A percentile compares a stretch with the other conserved stretches of the same genome.
Conservation (phyloP, 2,113 vertebrate species). For the Ptilonorhynchus violaceus region DNA sequence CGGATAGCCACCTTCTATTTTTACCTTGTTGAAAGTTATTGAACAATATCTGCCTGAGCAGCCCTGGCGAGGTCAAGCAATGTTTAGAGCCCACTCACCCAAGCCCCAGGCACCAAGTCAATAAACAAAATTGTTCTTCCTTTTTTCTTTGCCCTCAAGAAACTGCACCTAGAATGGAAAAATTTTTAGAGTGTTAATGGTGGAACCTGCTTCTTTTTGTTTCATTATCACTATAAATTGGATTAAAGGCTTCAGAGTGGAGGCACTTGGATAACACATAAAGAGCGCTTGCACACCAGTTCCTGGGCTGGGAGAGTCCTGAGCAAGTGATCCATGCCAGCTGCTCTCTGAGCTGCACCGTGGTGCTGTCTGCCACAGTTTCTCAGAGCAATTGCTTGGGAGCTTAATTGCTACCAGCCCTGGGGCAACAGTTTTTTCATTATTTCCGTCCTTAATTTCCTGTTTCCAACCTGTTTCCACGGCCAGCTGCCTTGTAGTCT, state of each 20-base stretch:
- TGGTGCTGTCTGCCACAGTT: not conserved
- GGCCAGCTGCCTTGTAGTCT: not conserved
- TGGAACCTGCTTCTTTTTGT: not conserved
- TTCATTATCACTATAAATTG: not conserved
- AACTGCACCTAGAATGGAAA: not conserved
- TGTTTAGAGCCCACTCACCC: not conserved
- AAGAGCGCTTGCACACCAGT: not conserved
- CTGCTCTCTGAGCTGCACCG: not conserved
- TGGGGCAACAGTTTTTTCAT: not conserved
- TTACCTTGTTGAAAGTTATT: not conserved
- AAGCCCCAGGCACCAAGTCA: not conserved
- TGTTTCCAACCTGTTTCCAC: not conserved
- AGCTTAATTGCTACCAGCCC: not conserved
- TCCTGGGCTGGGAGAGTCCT: not conserved
- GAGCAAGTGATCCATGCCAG: not conserved
- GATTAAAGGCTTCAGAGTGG: not conserved
- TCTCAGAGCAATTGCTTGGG: not conserved
- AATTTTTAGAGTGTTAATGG: not conserved
- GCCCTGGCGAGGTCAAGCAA: rapidly evolving
- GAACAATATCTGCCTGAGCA: not conserved
- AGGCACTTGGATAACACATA: not conserved
- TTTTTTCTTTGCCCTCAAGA: not conserved
- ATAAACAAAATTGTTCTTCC: not conserved
- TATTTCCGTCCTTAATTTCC: not conserved
- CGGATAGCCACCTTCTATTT: not conserved